Conservation (phyloP, 2,888 invertebrate genomes). For the Eumerus sabulonum region DNA sequence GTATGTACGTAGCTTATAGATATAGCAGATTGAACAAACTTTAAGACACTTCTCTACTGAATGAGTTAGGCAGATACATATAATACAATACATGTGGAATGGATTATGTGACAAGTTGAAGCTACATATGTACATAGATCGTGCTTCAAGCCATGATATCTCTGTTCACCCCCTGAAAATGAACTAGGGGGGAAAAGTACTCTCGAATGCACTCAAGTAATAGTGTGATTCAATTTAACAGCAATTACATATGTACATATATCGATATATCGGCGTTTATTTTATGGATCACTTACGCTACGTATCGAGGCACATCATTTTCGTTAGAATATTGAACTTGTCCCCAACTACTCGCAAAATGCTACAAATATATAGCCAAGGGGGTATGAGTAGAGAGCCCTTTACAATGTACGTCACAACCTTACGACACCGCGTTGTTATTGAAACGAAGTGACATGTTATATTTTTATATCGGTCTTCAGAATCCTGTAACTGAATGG, state of each 20-base stretch:
- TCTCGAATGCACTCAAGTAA: conserved; percentile 13
- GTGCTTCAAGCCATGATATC: too few relatives aligned
- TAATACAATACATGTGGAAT: too few relatives aligned
- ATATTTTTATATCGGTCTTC: conserved; percentile 51
- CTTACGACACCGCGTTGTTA: conserved; percentile 34
- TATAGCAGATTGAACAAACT: too few relatives aligned
- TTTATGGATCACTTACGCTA: conserved; percentile 50
- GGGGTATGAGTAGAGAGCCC: neutral
- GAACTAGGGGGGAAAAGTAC: neutral
- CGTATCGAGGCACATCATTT: conserved; percentile 26
- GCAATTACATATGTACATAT: too few relatives aligned
- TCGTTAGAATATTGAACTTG: neutral
- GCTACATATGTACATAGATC: too few relatives aligned
- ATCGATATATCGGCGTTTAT: conserved; percentile 35
- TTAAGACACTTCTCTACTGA: too few relatives aligned
- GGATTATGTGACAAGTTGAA: too few relatives aligned
- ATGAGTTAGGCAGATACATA: too few relatives aligned
- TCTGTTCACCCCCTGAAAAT: too few relatives aligned
- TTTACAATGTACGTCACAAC: conserved; percentile 41
- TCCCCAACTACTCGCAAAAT: too few relatives aligned
- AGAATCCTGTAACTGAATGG: conserved; percentile 28
- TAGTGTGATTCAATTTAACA: conserved; percentile 52
- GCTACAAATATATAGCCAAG: neutral
- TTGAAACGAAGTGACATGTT: conserved; percentile 58
- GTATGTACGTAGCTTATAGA: too few relatives aligned